phyloP scores from a whole-genome alignment of 2,888 invertebrate genomes.

The Teinopalpus imperialis region DNA sequence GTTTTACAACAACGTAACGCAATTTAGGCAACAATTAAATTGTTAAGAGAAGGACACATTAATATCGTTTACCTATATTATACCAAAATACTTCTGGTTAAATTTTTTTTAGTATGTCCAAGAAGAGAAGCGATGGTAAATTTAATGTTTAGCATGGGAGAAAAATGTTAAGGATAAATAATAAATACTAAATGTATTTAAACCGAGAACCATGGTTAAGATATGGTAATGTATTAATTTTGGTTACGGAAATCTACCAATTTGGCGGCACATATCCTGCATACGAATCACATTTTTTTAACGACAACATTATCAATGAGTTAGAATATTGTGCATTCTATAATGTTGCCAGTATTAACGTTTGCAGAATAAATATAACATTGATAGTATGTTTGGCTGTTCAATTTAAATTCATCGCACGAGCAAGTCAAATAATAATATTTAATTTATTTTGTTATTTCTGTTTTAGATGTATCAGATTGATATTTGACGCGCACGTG shows the following conservation, averaged over 20 bases:
- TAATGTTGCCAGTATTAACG: not conserved
- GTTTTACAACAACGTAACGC: too few relatives aligned
- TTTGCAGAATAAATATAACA: slow-evolving; percentile 14
- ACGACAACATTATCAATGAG: slow-evolving; percentile 16
- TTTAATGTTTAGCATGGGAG: too few relatives aligned
- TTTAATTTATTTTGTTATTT: slow-evolving; percentile 10
- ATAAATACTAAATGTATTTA: too few relatives aligned
- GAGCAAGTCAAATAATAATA: slow-evolving; percentile 6
- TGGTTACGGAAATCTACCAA: slow-evolving; percentile 1
- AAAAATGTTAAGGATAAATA: too few relatives aligned
- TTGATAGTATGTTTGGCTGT: slow-evolving; percentile 4
- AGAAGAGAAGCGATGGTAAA: too few relatives aligned
- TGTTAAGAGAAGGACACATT: too few relatives aligned
- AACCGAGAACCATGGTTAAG: too few relatives aligned
- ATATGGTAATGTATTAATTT: too few relatives aligned
- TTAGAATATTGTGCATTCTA: slow-evolving; percentile 15
- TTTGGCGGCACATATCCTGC: slow-evolving; percentile 14
- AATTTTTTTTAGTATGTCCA: too few relatives aligned
- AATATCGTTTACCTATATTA: too few relatives aligned
- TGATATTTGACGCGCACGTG: not conserved
- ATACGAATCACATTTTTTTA: slow-evolving; percentile 13
- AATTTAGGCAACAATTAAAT: too few relatives aligned
- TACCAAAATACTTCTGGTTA: too few relatives aligned
- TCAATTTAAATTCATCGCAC: slow-evolving; percentile 12
- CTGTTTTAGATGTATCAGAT: slow-evolving; percentile 8